Evolutionary conservation across 2,797 vertebrate genomes (phyloP).

Genomic region (Pristis pectinata): DNA sequence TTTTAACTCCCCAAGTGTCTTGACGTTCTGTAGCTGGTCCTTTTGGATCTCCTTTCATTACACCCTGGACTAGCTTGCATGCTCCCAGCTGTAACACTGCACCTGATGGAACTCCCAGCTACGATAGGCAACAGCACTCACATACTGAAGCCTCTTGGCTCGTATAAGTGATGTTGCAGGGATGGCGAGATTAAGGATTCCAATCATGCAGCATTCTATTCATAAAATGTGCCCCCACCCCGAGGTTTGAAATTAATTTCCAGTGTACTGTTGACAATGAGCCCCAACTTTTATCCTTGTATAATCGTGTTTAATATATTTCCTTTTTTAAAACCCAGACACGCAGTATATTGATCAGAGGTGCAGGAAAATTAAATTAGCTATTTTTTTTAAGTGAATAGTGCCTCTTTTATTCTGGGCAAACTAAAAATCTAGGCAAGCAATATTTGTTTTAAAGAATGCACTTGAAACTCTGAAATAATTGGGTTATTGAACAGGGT

Average conservation of each 20-base stretch:
- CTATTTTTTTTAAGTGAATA: neutral
- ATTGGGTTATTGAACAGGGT: neutral
- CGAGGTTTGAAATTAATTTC: neutral
- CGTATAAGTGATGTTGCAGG: neutral
- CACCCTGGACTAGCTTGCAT: neutral
- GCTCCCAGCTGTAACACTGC: neutral
- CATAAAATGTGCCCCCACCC: neutral
- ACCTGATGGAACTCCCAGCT: too few relatives aligned
- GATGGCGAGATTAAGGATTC: neutral
- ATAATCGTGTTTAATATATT: neutral
- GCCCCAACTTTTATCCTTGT: neutral
- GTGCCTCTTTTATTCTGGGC: neutral
- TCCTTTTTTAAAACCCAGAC: neutral
- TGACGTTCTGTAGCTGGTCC: neutral
- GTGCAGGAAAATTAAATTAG: neutral
- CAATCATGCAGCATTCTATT: neutral
- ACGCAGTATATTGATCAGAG: neutral
- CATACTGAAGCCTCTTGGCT: neutral
- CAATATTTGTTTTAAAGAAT: neutral
- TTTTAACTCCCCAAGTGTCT: neutral
- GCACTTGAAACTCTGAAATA: too few relatives aligned
- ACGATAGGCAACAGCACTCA: neutral
- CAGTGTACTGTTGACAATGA: neutral
- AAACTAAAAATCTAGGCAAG: neutral
- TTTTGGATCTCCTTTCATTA: neutral